Percentiles rank a stretch among this genome's conserved stretches.
Conservation (phyloP, 53 echinoderm and acorn worm genomes). For the Luidia sarsii region DNA sequence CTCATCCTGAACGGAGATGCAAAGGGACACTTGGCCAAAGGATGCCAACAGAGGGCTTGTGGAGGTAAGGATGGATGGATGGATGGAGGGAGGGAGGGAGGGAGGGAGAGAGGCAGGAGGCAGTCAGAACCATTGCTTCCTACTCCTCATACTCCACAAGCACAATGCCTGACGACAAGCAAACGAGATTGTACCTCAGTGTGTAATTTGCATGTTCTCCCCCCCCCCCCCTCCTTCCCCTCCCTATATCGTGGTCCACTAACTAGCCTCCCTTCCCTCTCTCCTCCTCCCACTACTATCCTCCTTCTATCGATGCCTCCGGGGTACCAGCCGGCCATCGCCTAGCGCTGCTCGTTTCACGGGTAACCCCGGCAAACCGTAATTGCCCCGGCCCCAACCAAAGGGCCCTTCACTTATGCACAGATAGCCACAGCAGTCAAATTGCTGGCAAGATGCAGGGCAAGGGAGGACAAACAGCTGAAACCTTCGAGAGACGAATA, state of each 20-base stretch:
- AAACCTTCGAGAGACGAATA: neutral
- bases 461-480: neutral
- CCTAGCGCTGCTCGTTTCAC: slow-evolving; percentile 26
- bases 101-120: neutral
- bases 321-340: slow-evolving; percentile 3
- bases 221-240: too few relatives aligned
- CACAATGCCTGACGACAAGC: slow-evolving; percentile 8
- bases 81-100: neutral
- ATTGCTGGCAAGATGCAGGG: neutral
- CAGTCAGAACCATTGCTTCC: too few relatives aligned
- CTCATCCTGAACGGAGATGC: neutral
- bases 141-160: too few relatives aligned
- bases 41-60: neutral
- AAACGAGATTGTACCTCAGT: slow-evolving; percentile 34
- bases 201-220: neutral
- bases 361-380: neutral
- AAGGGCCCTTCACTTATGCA: neutral
- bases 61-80: neutral
- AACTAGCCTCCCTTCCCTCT: too few relatives aligned
- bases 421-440: slow-evolving; percentile 4
- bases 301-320: neutral
- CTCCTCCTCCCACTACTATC: neutral
- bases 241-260: too few relatives aligned
- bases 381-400: neutral
- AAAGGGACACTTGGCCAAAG: neutral